These are phyloP conservation scores for Linurgus olivaceus DNA, from an alignment of 2,797 vertebrate species.

Conservation along the genomic window DNA sequence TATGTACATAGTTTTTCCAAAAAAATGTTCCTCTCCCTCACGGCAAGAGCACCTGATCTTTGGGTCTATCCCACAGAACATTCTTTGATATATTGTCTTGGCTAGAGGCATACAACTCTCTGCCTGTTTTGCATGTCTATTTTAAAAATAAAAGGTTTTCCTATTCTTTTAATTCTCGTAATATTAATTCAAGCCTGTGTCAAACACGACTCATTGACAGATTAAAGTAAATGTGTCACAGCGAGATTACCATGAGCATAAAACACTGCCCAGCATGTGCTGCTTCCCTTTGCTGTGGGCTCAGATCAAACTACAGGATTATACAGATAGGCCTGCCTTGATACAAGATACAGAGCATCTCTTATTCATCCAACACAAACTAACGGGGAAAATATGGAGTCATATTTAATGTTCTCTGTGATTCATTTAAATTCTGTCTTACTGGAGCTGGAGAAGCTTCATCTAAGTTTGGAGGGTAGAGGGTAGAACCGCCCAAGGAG, in stretches of 20 bases:
- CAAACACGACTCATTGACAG: slow-evolving; percentile 16
- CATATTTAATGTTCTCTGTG: not conserved
- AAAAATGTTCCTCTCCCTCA: not conserved
- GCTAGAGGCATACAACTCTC: not conserved
- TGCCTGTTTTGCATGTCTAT: not conserved
- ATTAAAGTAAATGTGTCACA: slow-evolving; percentile 46
- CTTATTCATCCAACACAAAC: not conserved
- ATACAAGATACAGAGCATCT: not conserved
- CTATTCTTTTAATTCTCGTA: slow-evolving; percentile 34
- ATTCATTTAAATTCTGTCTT: not conserved
- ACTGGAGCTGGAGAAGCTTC: not conserved
- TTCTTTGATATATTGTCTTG: slow-evolving; percentile 6
- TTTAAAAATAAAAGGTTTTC: not conserved
- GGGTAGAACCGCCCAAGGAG: not conserved
- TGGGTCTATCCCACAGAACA: not conserved
- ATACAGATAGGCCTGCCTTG: not conserved
- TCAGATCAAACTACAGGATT: not conserved
- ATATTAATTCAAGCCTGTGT: slow-evolving; percentile 9
- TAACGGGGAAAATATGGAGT: not conserved
- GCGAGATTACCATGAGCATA: not conserved
- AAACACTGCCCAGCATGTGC: not conserved
- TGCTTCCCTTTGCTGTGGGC: not conserved
- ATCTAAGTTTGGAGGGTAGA: not conserved
- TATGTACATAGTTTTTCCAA: not conserved
- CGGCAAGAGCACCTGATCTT: not conserved